These are phyloP conservation scores for Drosophila nigricruria DNA, from an alignment of 2,888 invertebrate genomes.

Conservation along the genomic window DNA sequence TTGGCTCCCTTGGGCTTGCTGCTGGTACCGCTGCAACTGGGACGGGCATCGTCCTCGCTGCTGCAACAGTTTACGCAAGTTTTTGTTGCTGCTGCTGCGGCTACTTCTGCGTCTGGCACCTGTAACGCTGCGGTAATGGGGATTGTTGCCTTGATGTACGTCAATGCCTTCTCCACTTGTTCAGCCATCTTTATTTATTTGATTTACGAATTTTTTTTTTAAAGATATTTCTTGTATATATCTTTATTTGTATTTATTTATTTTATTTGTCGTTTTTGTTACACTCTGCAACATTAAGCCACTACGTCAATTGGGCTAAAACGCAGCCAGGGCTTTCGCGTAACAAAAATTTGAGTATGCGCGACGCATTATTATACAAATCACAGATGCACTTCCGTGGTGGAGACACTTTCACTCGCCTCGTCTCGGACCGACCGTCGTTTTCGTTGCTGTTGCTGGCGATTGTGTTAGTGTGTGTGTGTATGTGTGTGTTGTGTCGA, in stretches of 20 bases:
- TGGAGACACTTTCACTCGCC: constrained; percentile 77
- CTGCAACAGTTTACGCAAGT: constrained; percentile 48
- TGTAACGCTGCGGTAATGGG: constrained; percentile 38
- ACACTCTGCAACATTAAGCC: constrained; percentile 30
- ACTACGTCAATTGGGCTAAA: constrained; percentile 38
- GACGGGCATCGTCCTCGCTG: constrained; percentile 30
- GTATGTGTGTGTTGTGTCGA: constrained; percentile 48
- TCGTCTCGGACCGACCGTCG: constrained; percentile 55
- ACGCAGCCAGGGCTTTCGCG: constrained; percentile 59
- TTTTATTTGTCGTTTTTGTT: constrained; percentile 29
- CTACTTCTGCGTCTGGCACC: constrained; percentile 25
- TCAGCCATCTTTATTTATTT: constrained; percentile 57
- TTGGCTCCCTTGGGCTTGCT: constrained; percentile 42
- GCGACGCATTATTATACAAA: constrained; percentile 81
- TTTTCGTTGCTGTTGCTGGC: constrained; percentile 53
- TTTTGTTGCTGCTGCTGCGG: constrained; percentile 16
- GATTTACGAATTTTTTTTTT: constrained; percentile 20
- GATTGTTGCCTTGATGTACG: constrained; percentile 61
- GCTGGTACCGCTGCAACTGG: constrained; percentile 21
- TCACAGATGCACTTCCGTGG: constrained; percentile 77
- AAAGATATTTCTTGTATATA: constrained; percentile 15
- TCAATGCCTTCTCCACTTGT: constrained; percentile 64
- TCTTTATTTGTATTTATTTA: constrained; percentile 19
- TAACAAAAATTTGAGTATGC: constrained; percentile 78
- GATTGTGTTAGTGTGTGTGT: constrained; percentile 25